phyloP scores from a whole-genome alignment of 2,797 vertebrate species.

The Crypturellus tataupa region DNA sequence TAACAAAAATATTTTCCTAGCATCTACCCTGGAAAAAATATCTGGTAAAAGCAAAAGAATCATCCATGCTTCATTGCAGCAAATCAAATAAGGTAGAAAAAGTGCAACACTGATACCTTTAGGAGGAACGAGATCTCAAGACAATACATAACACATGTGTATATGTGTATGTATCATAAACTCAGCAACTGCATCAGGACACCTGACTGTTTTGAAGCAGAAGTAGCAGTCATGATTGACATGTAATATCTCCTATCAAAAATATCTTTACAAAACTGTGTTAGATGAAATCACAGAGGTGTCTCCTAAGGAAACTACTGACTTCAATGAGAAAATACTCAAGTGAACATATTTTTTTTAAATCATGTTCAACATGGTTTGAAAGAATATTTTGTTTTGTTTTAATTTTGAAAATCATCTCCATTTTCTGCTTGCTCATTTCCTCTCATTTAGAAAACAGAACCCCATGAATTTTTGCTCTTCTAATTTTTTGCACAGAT shows the following conservation, averaged over 20 bases:
- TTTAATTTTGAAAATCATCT: background rate
- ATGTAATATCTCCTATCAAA: background rate
- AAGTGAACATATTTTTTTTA: background rate
- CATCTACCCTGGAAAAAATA: background rate
- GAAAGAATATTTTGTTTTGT: background rate
- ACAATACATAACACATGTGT: background rate
- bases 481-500: background rate
- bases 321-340: background rate
- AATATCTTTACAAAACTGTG: background rate
- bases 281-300: background rate
- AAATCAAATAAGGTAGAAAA: background rate
- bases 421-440: background rate
- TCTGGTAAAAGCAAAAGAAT: background rate
- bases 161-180: background rate
- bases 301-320: background rate
- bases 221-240: background rate
- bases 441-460: background rate
- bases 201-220: background rate
- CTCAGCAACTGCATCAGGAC: background rate
- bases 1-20: background rate
- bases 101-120: accelerated
- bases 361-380: background rate
- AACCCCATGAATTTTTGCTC: background rate
- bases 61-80: background rate
- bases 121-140: background rate